Evolutionary conservation across 2,113 vertebrate species (phyloP), one percentile per base, ranked within the genome.

Genomic region (Limanda limanda): DNA sequence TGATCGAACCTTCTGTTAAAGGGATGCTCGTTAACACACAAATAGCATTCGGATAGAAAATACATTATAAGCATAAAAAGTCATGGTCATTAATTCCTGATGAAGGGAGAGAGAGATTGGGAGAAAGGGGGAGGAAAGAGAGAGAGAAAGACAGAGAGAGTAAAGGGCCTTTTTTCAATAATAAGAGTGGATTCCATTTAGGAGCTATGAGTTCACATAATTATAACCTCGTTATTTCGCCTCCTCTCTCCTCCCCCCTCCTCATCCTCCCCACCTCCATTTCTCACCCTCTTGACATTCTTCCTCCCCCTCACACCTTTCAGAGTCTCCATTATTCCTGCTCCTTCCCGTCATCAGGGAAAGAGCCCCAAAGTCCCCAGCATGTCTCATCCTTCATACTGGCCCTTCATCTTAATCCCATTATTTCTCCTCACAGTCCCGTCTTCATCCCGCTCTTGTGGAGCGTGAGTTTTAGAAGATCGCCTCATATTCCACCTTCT

Each of bases 41-140:
- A 88, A 92, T 93, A 93, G 93, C 92, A 92, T 90, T 93, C 91
- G 89, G 88, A 88, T 94, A 94, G 87, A 94, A 94, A 94, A 94
- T 90, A 91, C 87, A 90, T 92, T 80, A 77, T 90, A 92, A 92
- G 87, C 87, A 91, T 92, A 94, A 93, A 94, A 94, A 94, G 94
- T 93, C 91, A 91, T 92, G 90, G 91, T 92, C 90, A 91, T 92
- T 93, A 92, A 92, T 94, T 95, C 94, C 94, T 94, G 94, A 94
- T 93, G 89, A 91, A 84, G 78, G 86, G 82, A 90, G 71, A 48
- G 79, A 78, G 73, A 83, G 67, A 79, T 48, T 27, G 56, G 47
- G 76, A 82, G 71, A 65, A 71, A 47, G 69, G 54, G 70, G 61
- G 58, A 66, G 54, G 63, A 66, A 24, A 75, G 57, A 76, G 70